Base-by-base conservation (phyloP, 2,888 invertebrate genomes). In the Tholera decimalis region DNA sequence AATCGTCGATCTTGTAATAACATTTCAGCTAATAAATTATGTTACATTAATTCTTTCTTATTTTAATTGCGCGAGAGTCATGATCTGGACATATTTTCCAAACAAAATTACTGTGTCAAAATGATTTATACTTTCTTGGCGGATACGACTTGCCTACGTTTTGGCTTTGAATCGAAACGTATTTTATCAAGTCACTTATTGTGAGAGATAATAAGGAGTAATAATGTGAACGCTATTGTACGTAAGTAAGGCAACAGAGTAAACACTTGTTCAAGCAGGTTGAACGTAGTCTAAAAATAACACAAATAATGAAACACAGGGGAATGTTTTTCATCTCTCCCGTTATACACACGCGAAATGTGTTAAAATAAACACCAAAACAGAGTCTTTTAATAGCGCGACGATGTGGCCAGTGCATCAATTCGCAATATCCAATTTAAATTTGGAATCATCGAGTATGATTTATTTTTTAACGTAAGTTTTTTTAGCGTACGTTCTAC, bases 251-350 rank as follows among this genome's bases (percentile, higher is more conserved):
- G 87, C 90, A 89, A 83, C 89, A 86, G 85, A 88, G 91, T 93
- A 94, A 93, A 92, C 93, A 93, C 92, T 91, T 88, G 90, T 89
- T 88, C 90, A 91, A 91, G 92, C 94, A 94, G 94, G 94, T 94
- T 94, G 92, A 92, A 88, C 90, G 90, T 86, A 85, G 88, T 90
- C 93, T 95, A 95, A 93, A 95, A 93, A 94, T 95, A 95, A 88
- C 91, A 88, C 88, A 90, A 93, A 94, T 93, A 94, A 94, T 94
- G 93, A 95, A 94, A 93, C 93, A 89, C 94, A 92, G 94, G 95
- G 92, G 92, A 94, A 93, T 95, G 95, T 95, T 94, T 94, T 94
- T 94, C 94, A 94, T 95, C 95, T 93, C 93, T 85, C 88, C 88
- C 90, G 93, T 93, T 95, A 92, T 89, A 93, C 91, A 90, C 89